Base-by-base conservation (phyloP, 2,888 invertebrate genomes). In the Lithodes maja region DNA sequence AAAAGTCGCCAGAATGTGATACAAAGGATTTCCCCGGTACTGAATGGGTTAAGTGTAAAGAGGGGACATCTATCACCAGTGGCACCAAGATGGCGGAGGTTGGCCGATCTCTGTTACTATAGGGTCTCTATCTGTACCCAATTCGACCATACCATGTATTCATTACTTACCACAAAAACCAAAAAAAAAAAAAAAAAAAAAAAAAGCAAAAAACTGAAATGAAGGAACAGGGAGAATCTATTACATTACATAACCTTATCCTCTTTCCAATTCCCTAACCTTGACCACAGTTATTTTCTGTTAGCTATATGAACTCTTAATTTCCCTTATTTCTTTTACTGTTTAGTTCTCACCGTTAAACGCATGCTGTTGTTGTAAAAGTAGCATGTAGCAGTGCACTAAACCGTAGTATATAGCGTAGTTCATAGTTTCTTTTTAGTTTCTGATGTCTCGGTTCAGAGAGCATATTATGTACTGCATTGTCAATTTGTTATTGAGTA, bases 181-280 rank as follows among this genome's bases (percentile, higher is more conserved):
- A 33, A 33, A 33, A 33, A 33, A 33, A 33, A 33, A 33, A 0
- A 33, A 33, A 33, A 33, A 33, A 33, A 33, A 33, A 33, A 0
- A 33, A 33, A 33, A 33, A 33, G 33, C 33, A 33, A 33, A 52
- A 75, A 77, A 84, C 80, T 83, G 84, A 89, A 85, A 89, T 89
- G 87, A 92, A 92, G 97, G 96, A 92, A 94, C 95, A 95, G 90
- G 94, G 94, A 74, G 94, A 95, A 92, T 90, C 95, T 95, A 93
- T 93, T 93, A 80, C 71, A 85, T 84, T 84, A 89, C 85, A 87
- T 84, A 85, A 80, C 88, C 88, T 85, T n/a, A 85, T 80, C 88
- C 81, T 85, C 54, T 68, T 89, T 84, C 88, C 84, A 75, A 81
- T 49, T 54, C 61, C 79, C 54, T 61, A 5, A 33, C 50, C 75